phyloP scores from a whole-genome alignment of 2,113 vertebrate genomes.

The western clawed frog (Xenopus tropicalis) region UCB_Xtro_10.0 CM004446.2:87044501-87045000 shows the following conservation, averaged over 20 bases:
- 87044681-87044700: conserved; percentile 8
- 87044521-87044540: background rate
- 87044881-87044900: conserved; percentile 1
- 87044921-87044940: background rate
- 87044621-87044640: conserved; percentile 18
- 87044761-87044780: background rate
- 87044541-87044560: conserved; percentile 17
- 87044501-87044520: conserved; percentile 28
- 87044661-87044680: background rate
- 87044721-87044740: background rate
- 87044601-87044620: background rate
- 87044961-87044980: background rate
- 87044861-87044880: conserved; percentile 35
- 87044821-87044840: conserved; percentile 36
- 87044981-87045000: background rate
- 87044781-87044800: conserved; percentile 21
- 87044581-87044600: background rate
- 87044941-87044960: background rate
- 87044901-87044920: conserved; percentile 8
- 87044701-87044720: background rate
- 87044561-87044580: conserved; percentile 1
- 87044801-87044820: background rate
- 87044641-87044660: background rate
- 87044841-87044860: conserved; percentile 35
- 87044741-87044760: conserved; percentile 7